Conservation (phyloP, 2,113 vertebrate genomes). For the Neotragus moschatus region DNA sequence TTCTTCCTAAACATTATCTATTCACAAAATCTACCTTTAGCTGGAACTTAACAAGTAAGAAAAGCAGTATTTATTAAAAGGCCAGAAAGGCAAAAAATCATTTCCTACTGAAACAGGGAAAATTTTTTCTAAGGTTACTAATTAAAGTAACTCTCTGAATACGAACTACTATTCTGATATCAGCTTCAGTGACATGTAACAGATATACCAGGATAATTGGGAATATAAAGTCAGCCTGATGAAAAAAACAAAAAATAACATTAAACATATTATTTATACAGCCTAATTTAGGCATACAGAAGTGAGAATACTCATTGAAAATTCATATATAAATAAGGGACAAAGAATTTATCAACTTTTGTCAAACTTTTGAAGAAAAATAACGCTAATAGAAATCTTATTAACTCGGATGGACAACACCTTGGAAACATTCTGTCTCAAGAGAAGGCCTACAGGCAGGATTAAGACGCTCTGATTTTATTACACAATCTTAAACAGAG, state of each 20-base stretch:
- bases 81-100: not conserved
- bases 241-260: not conserved
- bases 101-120: not conserved
- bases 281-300: not conserved
- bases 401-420: not conserved
- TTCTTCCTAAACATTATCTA: not conserved
- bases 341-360: not conserved
- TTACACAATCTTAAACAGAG: not conserved
- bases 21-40: slow-evolving; percentile 2
- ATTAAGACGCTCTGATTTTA: not conserved
- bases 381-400: not conserved
- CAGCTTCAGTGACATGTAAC: not conserved
- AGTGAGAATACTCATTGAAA: not conserved
- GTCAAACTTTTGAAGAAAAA: not conserved
- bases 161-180: not conserved
- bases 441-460: not conserved
- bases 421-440: not conserved
- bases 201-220: slow-evolving; percentile 23
- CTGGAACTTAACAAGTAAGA: not conserved
- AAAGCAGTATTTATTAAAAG: not conserved
- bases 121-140: slow-evolving; percentile 6
- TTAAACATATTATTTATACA: not conserved
- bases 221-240: not conserved
- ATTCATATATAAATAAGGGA: not conserved
- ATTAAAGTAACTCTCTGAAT: not conserved